Conservation (phyloP, 2,113 vertebrate genomes). For the Pachyramphus minor region DNA sequence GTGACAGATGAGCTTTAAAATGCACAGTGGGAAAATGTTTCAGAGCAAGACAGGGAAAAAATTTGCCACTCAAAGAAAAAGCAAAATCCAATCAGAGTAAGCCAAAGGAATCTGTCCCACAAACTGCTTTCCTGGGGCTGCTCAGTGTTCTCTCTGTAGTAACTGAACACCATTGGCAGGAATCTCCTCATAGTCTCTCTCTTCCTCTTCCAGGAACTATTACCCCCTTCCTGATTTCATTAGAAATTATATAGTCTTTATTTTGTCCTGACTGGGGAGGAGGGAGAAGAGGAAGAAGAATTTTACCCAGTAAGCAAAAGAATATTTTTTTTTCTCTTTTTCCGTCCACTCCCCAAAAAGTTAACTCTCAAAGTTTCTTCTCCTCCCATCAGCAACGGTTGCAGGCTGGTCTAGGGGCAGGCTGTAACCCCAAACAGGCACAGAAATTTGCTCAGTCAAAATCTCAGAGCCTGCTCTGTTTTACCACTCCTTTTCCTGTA, state of each 20-base stretch:
- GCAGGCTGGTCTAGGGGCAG: background rate
- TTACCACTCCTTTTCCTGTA: background rate
- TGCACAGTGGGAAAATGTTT: background rate
- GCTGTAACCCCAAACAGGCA: background rate
- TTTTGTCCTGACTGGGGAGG: slow-evolving; percentile 32
- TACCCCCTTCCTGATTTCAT: slow-evolving; percentile 68
- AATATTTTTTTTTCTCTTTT: background rate
- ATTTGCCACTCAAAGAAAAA: slow-evolving; percentile 22
- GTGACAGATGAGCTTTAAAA: background rate
- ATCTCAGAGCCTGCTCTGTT: background rate
- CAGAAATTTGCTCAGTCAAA: background rate
- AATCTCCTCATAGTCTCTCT: slow-evolving; percentile 41
- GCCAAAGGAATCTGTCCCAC: slow-evolving; percentile 46
- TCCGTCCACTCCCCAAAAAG: background rate
- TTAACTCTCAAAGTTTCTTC: background rate
- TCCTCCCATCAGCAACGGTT: background rate
- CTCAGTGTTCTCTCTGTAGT: slow-evolving; percentile 39
- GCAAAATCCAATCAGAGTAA: slow-evolving; percentile 30
- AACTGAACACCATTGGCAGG: slow-evolving; percentile 55
- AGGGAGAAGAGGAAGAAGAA: slow-evolving; percentile 20
- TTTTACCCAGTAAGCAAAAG: slow-evolving; percentile 37
- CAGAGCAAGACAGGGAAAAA: slow-evolving; percentile 49
- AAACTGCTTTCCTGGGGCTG: slow-evolving; percentile 54
- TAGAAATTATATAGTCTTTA: slow-evolving; percentile 56
- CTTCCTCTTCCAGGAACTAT: slow-evolving; percentile 68